Base-by-base conservation (phyloP, 2,797 vertebrate genomes). In the Lepilemur ruficaudatus region DNA sequence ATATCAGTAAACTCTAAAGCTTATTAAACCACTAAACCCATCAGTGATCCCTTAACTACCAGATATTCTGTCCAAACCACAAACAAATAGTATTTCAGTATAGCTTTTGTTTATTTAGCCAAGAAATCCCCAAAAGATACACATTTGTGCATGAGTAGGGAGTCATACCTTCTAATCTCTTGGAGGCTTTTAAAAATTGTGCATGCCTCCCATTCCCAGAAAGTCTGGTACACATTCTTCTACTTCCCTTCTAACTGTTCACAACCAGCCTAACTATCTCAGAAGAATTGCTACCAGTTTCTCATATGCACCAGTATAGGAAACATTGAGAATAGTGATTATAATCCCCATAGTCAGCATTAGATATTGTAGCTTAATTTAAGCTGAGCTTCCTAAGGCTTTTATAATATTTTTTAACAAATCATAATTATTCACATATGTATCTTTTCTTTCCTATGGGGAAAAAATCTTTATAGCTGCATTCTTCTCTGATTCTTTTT, bases 371-470 rank as follows among this genome's bases (percentile, higher is more conserved):
- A 50, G 7, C 30, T 96, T 81, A 84, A 76, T 81, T 87, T 76
- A 76, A 67, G 41, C 15, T 41, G n/a, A 83, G 43, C 69, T 18
- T 75, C 20, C 10, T 48, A 59, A 86, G 7, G 9, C 5, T 30
- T 95, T 63, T 35, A 76, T 30, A 73, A 72, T 46, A 70, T 65
- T 73, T 92, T 86, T 92, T 23, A 93, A 93, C 3, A 78, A 85
- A 25, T 38, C 18, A 67, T 67, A 69, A 46, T 59, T 65, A 55
- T 65, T 87, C 35, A 83, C 18, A 78, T 82, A 79, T 23, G 72
- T 67, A 65, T 11, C 10, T 57, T 65, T 48, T 55, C 14, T 83
- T 81, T 67, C 14, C 25, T 70, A 38, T n/a, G 10, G 28, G 22
- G 43, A 10, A 22, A 67, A 38, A 48, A 10, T 46, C 4, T 79